Base-by-base conservation (phyloP, 1,140 invertebrate genomes). In the Bombyx mandarina region DNA sequence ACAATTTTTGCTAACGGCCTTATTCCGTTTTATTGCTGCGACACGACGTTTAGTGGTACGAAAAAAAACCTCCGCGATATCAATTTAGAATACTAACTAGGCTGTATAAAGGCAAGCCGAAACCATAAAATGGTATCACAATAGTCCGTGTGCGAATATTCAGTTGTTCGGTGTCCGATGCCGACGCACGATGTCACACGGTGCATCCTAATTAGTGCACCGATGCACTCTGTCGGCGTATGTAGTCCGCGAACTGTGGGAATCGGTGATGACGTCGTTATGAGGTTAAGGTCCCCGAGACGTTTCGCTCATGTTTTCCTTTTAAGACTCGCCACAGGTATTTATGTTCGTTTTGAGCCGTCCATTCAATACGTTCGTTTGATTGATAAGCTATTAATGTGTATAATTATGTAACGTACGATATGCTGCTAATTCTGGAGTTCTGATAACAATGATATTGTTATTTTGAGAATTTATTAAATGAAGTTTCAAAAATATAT, bases 61-160 rank as follows among this genome's bases (percentile, higher is more conserved):
- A 18, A 18, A 67, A 82, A 85, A 82, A 86, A 77, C 75, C 69
- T 75, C 67, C 66, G 72, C 67, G 71, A 71, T 61, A 84, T 81
- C 74, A 78, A 75, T 80, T 79, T 79, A 75, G 83, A 82, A 86
- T 86, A 79, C 80, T 86, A 84, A 86, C 65, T 79, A 80, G 71
- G 64, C 52, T 67, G 71, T 73, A 81, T 74, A 82, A 86, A 84
- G 74, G 75, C 66, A 47, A 47, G 73, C 83, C 81, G 80, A 72
- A 73, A 75, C 79, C 79, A 83, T 86, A 83, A 86, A 84, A 63
- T 80, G 73, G 75, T 77, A 75, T 72, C 69, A 86, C 83, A 85
- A 86, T 85, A 79, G 77, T 74, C 12, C 61, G 67, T 80, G 74
- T 75, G 81, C 79, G 79, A 86, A 85, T 83, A 83, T 86, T 78